Evolutionary conservation across 2,113 vertebrate genomes (phyloP).

Genomic region (Callipepla californica): DNA sequence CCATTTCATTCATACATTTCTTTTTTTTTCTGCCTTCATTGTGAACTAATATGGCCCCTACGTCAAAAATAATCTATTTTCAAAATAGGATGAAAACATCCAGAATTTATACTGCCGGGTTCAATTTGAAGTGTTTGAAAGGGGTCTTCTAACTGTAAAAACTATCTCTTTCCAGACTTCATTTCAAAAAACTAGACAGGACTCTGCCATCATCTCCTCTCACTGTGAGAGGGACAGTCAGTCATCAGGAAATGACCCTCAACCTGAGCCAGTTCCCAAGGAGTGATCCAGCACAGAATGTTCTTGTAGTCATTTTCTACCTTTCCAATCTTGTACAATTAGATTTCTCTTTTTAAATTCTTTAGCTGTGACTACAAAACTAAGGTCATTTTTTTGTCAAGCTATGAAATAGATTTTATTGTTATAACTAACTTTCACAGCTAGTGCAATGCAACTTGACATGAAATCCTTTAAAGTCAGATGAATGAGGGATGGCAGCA

Average conservation of each 20-base stretch:
- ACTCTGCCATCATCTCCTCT: background rate
- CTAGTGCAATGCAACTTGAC: conserved; percentile 42
- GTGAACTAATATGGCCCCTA: background rate
- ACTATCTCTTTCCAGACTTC: background rate
- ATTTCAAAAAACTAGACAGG: background rate
- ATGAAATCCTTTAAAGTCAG: conserved; percentile 58
- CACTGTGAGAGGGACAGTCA: background rate
- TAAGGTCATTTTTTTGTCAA: conserved; percentile 49
- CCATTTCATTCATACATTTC: background rate
- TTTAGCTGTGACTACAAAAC: conserved; percentile 1
- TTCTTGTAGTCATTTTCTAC: background rate
- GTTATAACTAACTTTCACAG: conserved; percentile 63
- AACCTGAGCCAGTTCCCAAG: background rate
- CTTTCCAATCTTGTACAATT: background rate
- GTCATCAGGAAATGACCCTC: background rate
- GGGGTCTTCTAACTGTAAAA: background rate
- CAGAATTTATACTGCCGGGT: background rate
- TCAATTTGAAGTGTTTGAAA: background rate
- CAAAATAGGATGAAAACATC: background rate
- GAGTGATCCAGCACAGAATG: background rate
- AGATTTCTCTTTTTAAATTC: conserved; percentile 9
- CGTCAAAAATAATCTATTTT: background rate
- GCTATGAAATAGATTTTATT: background rate
- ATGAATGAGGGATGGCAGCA: conserved; percentile 33
- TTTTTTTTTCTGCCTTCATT: background rate